phyloP scores from a whole-genome alignment of 2,888 invertebrate genomes.

The Erpobdella octoculata region DNA sequence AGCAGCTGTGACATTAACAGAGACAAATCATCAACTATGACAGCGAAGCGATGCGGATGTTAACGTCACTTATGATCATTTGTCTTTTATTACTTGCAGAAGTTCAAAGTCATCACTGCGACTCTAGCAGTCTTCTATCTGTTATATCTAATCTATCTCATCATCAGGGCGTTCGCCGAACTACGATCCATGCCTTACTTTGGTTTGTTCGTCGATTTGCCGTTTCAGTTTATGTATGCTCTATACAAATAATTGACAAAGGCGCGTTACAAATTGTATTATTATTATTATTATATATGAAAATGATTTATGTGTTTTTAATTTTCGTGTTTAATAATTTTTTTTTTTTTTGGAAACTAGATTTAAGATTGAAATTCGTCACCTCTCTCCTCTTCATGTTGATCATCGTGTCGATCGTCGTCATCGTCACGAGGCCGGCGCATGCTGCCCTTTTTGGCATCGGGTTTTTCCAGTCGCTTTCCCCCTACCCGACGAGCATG shows the following conservation, averaged over 20 bases:
- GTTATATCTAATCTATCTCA: slow-evolving; percentile 71
- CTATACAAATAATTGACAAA: background rate
- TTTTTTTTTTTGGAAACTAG: slow-evolving; percentile 55
- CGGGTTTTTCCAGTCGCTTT: slow-evolving; percentile 75
- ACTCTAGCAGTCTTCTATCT: slow-evolving; percentile 75
- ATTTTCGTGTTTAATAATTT: background rate
- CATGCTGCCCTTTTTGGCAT: slow-evolving; percentile 60
- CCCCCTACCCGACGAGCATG: slow-evolving; percentile 79
- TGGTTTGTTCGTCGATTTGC: slow-evolving; percentile 60
- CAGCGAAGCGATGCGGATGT: background rate
- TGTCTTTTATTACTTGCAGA: slow-evolving; percentile 55
- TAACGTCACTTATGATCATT: background rate
- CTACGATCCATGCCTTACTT: slow-evolving; percentile 93
- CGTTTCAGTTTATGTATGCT: background rate
- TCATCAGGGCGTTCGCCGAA: slow-evolving; percentile 84
- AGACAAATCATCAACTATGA: background rate
- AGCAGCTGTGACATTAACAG: background rate
- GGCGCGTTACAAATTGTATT: background rate
- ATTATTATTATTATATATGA: background rate
- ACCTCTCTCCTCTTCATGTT: slow-evolving; percentile 77
- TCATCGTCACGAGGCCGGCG: slow-evolving; percentile 68
- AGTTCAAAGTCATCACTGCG: slow-evolving; percentile 82
- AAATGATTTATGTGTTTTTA: background rate
- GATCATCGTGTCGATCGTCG: slow-evolving; percentile 64
- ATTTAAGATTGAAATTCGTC: slow-evolving; percentile 80